Base-by-base conservation (phyloP, 2,888 invertebrate species). In the Brachylomia viminalis region DNA sequence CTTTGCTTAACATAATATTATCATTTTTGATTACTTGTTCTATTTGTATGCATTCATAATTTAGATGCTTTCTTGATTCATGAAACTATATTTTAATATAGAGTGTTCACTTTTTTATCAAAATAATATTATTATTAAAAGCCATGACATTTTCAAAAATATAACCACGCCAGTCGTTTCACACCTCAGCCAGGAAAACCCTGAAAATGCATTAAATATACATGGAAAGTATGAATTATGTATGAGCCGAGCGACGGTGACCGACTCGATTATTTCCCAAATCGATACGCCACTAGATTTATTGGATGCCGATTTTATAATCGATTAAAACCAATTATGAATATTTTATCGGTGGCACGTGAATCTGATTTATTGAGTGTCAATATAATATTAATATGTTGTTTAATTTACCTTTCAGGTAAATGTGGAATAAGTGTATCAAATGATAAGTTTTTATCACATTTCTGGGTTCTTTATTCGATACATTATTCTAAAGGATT, bases 131-230 rank as follows among this genome's bases (percentile, higher is more conserved):
- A 47, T 49, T 73, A n/a, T 72, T 68, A 59, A 61, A 45, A 66
- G 65, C 42, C 33, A n/a, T 33, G 77, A 56, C 1, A 61, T 4
- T 38, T 49, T 1, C 5, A 33, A 67, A 66, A 33, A 59, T 69
- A 68, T 72, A 68, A 33, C 49, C n/a, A 64, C 27, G 7, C n/a
- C 11, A 56, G 66, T 30, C 42, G 13, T 33, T 77, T 71, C 64
- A 54, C 85, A 86, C 72, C 77, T 78, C 52, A 61, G 47, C 47
- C 30, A 45, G 38, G 58, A 67, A 68, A 66, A 70, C 77, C 62
- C 77, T 79, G 84, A 80, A 84, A 85, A 72, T 81, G 74, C 81
- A 85, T 86, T 75, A 81, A 84, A 84, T 86, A 84, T 86, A 87
- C 86, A 84, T 86, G 77, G 62, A 75, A 79, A 65, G 42, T 62